A percentile compares a stretch with the other conserved stretches of the same genome.
These are phyloP conservation scores for Rhabdophis nuchalis DNA, from an alignment of 2,797 vertebrate genomes.

Conservation along the genomic window DNA sequence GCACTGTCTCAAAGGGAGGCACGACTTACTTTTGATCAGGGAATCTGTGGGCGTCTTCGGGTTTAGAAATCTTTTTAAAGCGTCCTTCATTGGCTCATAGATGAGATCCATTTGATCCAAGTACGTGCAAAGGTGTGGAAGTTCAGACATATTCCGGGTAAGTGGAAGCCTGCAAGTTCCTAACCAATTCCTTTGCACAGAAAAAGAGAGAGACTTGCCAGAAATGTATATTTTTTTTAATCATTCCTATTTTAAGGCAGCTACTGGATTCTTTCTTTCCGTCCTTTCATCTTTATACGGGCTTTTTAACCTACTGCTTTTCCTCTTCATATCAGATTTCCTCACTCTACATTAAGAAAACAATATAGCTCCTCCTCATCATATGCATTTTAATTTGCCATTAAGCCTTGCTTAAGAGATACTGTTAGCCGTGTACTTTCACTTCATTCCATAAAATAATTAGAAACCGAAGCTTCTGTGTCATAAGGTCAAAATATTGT, in stretches of 20 bases:
- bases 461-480: background rate
- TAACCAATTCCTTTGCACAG: slow-evolving; percentile 66
- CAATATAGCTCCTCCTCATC: background rate
- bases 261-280: background rate
- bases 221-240: background rate
- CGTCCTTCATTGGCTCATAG: slow-evolving; percentile 67
- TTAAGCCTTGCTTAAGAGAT: background rate
- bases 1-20: too few relatives aligned
- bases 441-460: background rate
- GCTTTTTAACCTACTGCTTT: background rate
- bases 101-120: slow-evolving; percentile 66
- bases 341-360: background rate
- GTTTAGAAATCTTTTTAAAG: slow-evolving; percentile 62
- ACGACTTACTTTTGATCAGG: slow-evolving; percentile 47
- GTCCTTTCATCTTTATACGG: background rate
- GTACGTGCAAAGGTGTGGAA: slow-evolving; percentile 65
- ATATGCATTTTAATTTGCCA: background rate
- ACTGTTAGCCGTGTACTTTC: background rate
- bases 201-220: slow-evolving; percentile 29
- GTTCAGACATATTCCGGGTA: slow-evolving; percentile 63
- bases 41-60: slow-evolving; percentile 24
- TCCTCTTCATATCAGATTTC: background rate
- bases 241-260: background rate
- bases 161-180: slow-evolving; percentile 66
- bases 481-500: background rate